Percentiles rank a stretch among this genome's conserved stretches.
phyloP scores from a whole-genome alignment of 2,888 invertebrate genomes.

The Ophonus ardosiacus region DNA sequence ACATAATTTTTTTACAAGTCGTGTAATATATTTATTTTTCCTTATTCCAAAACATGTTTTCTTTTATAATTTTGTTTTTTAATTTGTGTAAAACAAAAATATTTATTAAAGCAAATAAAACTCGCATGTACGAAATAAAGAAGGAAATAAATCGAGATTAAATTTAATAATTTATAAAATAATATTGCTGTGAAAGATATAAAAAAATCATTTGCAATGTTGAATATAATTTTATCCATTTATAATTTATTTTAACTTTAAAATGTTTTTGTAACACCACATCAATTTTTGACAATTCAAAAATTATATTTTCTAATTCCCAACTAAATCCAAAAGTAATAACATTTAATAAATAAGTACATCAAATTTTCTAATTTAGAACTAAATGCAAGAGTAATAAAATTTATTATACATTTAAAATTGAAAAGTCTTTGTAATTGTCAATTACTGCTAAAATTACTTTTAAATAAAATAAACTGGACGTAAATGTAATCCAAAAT shows the following conservation, averaged over 20 bases:
- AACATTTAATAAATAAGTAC: not conserved
- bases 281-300: not conserved
- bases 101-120: not conserved
- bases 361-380: no score
- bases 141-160: not conserved
- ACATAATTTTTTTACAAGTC: not conserved
- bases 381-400: no score
- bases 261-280: not conserved
- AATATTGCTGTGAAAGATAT: not conserved
- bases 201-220: not conserved
- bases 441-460: not conserved
- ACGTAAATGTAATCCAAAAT: not conserved
- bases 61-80: not conserved
- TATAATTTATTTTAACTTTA: not conserved
- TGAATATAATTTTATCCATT: not conserved
- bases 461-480: not conserved
- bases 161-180: not conserved
- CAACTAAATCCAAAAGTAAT: not conserved
- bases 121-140: not conserved
- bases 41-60: not conserved
- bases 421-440: not conserved
- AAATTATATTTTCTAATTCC: not conserved
- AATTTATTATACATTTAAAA: no score
- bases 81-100: not conserved
- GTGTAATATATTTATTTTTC: not conserved